phyloP scores from a whole-genome alignment of 2,888 invertebrate species.

The Himalopsyche kuldschensis region DNA sequence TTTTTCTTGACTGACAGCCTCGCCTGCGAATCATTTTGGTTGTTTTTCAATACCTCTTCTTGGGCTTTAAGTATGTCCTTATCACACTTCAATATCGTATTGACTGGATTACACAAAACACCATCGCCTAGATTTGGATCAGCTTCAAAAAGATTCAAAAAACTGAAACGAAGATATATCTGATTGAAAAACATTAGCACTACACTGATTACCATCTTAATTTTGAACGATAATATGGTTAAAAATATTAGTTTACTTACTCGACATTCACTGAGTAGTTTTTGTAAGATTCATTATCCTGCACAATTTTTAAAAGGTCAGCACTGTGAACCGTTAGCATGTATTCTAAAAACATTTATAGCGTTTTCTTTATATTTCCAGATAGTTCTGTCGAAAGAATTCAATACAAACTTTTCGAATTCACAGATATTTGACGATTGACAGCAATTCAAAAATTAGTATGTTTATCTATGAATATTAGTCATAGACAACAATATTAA shows the following conservation, averaged over 20 bases:
- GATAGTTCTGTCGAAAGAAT: not conserved
- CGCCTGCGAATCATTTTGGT: slow-evolving; percentile 48
- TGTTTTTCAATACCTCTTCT: slow-evolving; percentile 54
- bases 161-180: slow-evolving; percentile 56
- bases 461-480: too few relatives aligned
- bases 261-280: slow-evolving; percentile 25
- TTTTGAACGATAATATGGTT: not conserved
- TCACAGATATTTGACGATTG: not conserved
- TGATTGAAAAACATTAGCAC: not conserved
- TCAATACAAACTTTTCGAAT: not conserved
- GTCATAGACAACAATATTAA: too few relatives aligned
- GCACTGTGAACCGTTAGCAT: slow-evolving; percentile 17
- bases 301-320: slow-evolving; percentile 26
- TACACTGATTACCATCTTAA: not conserved
- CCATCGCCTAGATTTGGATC: slow-evolving; percentile 68
- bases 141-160: slow-evolving; percentile 69
- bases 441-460: not conserved
- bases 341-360: slow-evolving; percentile 27
- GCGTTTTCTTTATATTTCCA: too few relatives aligned
- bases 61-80: slow-evolving; percentile 64
- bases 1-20: slow-evolving; percentile 61
- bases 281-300: slow-evolving; percentile 15
- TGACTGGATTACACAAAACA: slow-evolving; percentile 66
- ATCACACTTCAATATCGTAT: slow-evolving; percentile 67
- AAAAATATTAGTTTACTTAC: slow-evolving; percentile 1